Conservation (phyloP, 2,888 invertebrate species). For the Hydrotaea diabolus region DNA sequence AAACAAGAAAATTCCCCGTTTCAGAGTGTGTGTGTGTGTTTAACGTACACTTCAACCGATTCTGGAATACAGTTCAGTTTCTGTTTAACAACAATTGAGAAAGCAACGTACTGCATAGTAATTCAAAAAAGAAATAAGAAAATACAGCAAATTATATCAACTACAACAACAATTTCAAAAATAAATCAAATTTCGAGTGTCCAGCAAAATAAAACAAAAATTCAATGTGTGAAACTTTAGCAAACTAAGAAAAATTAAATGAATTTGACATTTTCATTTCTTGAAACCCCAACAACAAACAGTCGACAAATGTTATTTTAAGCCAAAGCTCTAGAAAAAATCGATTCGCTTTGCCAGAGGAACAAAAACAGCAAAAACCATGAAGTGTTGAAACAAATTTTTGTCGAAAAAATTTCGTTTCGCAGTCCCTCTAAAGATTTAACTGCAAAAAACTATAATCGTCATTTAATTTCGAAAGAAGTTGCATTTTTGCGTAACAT, state of each 20-base stretch:
- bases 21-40: slow-evolving; percentile 30
- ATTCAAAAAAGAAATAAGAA: slow-evolving; percentile 18
- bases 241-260: slow-evolving; percentile 4
- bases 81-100: slow-evolving; percentile 68
- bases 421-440: slow-evolving; percentile 57
- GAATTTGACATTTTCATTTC: slow-evolving; percentile 11
- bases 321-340: slow-evolving; percentile 53
- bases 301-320: slow-evolving; percentile 61
- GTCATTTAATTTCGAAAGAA: slow-evolving; percentile 47
- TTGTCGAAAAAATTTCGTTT: slow-evolving; percentile 68
- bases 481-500: slow-evolving; percentile 68
- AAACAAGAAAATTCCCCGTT: slow-evolving; percentile 9
- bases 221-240: slow-evolving; percentile 41
- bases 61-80: slow-evolving; percentile 69
- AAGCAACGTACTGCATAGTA: slow-evolving; percentile 49
- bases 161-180: slow-evolving; percentile 6
- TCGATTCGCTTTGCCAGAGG: slow-evolving; percentile 61
- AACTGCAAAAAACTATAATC: slow-evolving; percentile 18
- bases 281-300: slow-evolving; percentile 40
- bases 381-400: slow-evolving; percentile 68
- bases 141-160: slow-evolving; percentile 7
- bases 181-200: slow-evolving; percentile 42
- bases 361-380: slow-evolving; percentile 61
- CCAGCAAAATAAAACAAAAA: slow-evolving; percentile 1
- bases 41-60: slow-evolving; percentile 36